These are phyloP conservation scores for human (Homo sapiens) DNA, from an alignment of 2,113 vertebrate genomes.

Conservation along the genomic window GRCh38 chr4:163716501-163717000, in stretches of 20 bases:
- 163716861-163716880: background rate
- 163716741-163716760: background rate
- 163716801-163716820: background rate
- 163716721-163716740: background rate
- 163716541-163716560: background rate
- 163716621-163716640: background rate
- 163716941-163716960: conserved; percentile 34
- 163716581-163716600: background rate
- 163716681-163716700: background rate
- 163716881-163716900: background rate
- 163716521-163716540: background rate
- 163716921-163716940: conserved; percentile 15
- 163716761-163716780: background rate
- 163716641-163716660: background rate
- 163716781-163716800: background rate
- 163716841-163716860: background rate
- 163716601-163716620: background rate
- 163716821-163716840: background rate
- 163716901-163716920: background rate
- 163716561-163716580: background rate
- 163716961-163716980: conserved; percentile 32
- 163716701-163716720: too few relatives aligned
- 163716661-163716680: background rate
- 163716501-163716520: background rate
- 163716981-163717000: background rate